Conservation (phyloP, 2,797 vertebrate species). For the Siniperca obscura region DNA sequence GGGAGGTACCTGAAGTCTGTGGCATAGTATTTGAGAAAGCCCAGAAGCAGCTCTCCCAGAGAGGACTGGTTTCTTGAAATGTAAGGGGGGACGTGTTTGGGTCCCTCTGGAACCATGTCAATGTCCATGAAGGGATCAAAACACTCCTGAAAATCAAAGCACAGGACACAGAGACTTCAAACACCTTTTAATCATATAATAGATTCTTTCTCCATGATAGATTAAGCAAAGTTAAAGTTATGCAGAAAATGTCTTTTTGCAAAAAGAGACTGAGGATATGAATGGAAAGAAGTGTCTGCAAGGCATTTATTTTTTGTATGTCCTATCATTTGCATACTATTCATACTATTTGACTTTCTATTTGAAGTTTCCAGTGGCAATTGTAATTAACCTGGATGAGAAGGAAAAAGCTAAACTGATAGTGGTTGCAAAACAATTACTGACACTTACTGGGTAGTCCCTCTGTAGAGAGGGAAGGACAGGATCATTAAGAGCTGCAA, state of each 20-base stretch:
- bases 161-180: slow-evolving; percentile 18
- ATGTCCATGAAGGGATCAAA: slow-evolving; percentile 89
- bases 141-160: slow-evolving; percentile 85
- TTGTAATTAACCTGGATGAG: background rate
- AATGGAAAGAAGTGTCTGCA: background rate
- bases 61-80: slow-evolving; percentile 90
- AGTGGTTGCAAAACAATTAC: slow-evolving; percentile 1
- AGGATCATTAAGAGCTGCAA: slow-evolving; percentile 90
- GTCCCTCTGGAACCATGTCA: slow-evolving; percentile 89
- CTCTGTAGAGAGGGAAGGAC: slow-evolving; percentile 95
- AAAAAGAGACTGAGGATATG: background rate
- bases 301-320: background rate
- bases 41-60: slow-evolving; percentile 92
- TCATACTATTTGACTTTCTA: background rate
- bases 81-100: slow-evolving; percentile 88
- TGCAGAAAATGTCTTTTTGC: background rate
- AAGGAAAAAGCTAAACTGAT: background rate
- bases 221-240: background rate
- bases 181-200: background rate
- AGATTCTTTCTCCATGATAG: background rate
- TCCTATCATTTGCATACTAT: background rate
- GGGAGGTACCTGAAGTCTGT: slow-evolving; percentile 92
- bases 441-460: slow-evolving; percentile 93
- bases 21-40: slow-evolving; percentile 96
- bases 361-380: background rate